Conservation (phyloP, 2,888 invertebrate genomes). For the Coremacera marginata region DNA sequence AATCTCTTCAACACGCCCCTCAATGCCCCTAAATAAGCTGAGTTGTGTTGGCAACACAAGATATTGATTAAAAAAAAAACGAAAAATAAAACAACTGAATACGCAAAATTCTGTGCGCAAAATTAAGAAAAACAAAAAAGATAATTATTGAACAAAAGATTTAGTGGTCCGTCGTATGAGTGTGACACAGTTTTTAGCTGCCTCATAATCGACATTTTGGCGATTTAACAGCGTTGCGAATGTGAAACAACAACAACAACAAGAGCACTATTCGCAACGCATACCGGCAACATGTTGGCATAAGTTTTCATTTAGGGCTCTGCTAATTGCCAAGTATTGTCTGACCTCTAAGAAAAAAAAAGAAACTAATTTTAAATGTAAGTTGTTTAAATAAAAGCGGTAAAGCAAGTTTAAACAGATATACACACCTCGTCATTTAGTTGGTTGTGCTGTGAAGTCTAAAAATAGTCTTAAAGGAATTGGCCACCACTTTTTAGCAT, state of each 20-base stretch:
- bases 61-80: background rate
- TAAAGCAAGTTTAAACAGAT: no score
- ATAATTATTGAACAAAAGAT: background rate
- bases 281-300: constrained; percentile 2
- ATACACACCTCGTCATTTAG: no score
- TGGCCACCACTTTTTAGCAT: no score
- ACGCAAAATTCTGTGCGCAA: background rate
- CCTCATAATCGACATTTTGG: background rate
- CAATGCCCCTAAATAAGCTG: no score
- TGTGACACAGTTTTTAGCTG: background rate
- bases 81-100: background rate
- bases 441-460: no score
- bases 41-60: background rate
- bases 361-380: no score
- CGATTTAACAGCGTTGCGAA: background rate
- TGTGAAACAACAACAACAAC: background rate
- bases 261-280: background rate
- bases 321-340: background rate
- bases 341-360: background rate
- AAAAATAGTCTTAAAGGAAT: no score
- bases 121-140: background rate
- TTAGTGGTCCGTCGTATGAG: background rate
- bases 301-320: background rate
- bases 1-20: background rate
- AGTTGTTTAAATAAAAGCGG: no score